phyloP scores from a whole-genome alignment of 2,888 invertebrate genomes.

The Ophion ellenae region DNA sequence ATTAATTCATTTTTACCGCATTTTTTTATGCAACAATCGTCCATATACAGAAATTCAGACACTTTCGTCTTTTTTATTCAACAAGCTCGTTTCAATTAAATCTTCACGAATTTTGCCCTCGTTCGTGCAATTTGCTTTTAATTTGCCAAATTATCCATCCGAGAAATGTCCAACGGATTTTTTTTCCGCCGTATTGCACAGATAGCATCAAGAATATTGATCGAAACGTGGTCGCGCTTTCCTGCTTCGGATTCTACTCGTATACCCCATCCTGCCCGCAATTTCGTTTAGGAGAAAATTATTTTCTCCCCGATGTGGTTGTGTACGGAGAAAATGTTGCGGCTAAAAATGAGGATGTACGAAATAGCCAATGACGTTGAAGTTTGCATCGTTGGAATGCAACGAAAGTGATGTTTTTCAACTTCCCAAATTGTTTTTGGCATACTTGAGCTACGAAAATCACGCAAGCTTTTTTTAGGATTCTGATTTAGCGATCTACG shows the following conservation, averaged over 20 bases:
- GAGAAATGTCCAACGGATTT: not conserved
- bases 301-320: not conserved
- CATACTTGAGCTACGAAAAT: no score
- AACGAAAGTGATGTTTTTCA: no score
- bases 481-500: no score
- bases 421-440: no score
- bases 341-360: not conserved
- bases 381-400: no score
- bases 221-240: not conserved
- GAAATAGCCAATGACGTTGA: not conserved
- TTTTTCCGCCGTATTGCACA: not conserved
- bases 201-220: not conserved
- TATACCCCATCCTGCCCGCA: no score
- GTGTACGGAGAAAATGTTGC: not conserved
- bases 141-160: not conserved
- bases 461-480: no score
- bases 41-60: not conserved
- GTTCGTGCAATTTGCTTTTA: constrained; percentile 9
- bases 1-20: not conserved
- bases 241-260: not conserved
- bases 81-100: not conserved
- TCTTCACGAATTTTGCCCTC: constrained; percentile 10
- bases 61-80: not conserved
- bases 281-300: not conserved
- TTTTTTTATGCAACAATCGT: not conserved